Evolutionary conservation across 2,888 invertebrate genomes (phyloP), one percentile per base, ranked within the genome.

Genomic region (Endotricha flammealis): DNA sequence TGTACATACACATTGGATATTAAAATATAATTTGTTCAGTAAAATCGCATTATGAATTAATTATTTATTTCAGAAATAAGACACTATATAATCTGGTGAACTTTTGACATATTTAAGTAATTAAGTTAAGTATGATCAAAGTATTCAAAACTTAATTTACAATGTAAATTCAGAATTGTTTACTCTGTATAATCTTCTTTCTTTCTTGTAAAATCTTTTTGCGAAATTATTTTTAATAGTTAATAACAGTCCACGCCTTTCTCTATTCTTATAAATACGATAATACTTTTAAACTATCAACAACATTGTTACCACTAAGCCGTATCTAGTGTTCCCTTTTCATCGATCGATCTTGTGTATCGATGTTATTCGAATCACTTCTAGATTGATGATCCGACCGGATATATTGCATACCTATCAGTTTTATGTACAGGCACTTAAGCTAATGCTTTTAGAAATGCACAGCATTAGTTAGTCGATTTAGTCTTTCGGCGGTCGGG

Each of bases 391-490:
- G 69, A 61, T 50, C 49, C 56, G 59, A 53, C 55, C 64, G 62
- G 71, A 80, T 71, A 76, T 78, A 81, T 80, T 66, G 80, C 78
- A 75, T 76, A 76, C 77, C 80, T 76, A 80, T 81, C 80, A 80
- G 74, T 76, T 81, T 82, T 80, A 82, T 81, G 79, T 75, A 70
- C 75, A 61, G 68, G 61, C 80, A 78, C 78, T 82, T 77, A 66
- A 63, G 65, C 64, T 76, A 80, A 82, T 79, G 82, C 66, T 63
- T 71, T 64, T 70, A 70, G 77, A 73, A 80, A 77, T 74, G 73
- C 75, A 70, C 60, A 53, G 53, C 65, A 72, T 70, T 73, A 75
- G 71, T 74, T 69, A 68, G 63, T 53, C 63, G 56, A 64, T 66
- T 64, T 66, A 64, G 63, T 46, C 53, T 48, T 57, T 50, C 47